Base-by-base conservation (phyloP, 2,888 invertebrate species). In the Polydesmus complanatus region DNA sequence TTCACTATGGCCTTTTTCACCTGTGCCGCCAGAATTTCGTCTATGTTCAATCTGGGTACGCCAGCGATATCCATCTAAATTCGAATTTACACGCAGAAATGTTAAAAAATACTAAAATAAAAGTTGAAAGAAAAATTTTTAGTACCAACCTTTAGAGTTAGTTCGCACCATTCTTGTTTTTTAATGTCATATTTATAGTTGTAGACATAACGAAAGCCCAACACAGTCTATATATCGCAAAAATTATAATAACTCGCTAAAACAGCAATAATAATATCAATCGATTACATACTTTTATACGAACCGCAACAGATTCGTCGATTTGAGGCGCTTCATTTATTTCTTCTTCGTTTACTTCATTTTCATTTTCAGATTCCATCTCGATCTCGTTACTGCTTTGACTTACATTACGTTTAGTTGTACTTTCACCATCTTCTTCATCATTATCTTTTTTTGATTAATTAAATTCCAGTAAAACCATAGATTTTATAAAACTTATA, bases 121-220 rank as follows among this genome's bases (percentile, higher is more conserved):
- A n/a, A n/a, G n/a, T n/a, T n/a, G n/a, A n/a, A n/a, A n/a, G n/a
- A n/a, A n/a, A n/a, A n/a, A n/a, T n/a, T n/a, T 27, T 22, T 62
- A 23, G 26, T 19, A 61, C 80, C 79, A 73, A 86, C 83, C 57
- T 79, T 78, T 53, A 94, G 82, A 0, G 83, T 85, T 2, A 95
- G 73, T 72, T 86, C 82, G 71, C 92, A 94, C 94, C 94, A 96
- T 58, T 80, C 75, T 67, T 85, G 77, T n/a, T 82, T 76, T 60
- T 83, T 79, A 1, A 78, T 79, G 70, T 97, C 95, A 70, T 83
- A 92, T 1, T 76, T 77, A 70, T 92, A 95, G 62, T 81, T 78
- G 0, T 78, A 74, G 0, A 81, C 79, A 56, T 78, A 67, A 61
- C 79, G 71, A 53, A 70, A 73, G 3, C 72, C 72, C 0, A 78